These are phyloP conservation scores for Salminus brasiliensis DNA, from an alignment of 2,113 vertebrate species.

Conservation along the genomic window DNA sequence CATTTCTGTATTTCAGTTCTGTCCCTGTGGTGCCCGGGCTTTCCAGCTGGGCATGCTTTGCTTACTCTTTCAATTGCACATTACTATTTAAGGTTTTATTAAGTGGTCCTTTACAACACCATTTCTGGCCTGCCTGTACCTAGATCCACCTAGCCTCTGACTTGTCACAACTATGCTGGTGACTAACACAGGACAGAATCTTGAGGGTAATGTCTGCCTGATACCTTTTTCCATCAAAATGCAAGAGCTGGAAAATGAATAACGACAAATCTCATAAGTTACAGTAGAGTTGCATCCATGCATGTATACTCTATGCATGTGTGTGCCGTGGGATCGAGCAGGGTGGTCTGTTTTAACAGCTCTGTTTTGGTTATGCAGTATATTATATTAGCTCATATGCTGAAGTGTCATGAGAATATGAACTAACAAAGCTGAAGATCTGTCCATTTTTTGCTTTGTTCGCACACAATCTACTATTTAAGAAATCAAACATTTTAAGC, in stretches of 20 bases:
- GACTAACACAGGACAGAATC: constrained; percentile 12
- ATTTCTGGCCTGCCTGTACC: not conserved
- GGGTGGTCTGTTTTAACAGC: too few species aligned
- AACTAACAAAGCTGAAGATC: too few species aligned
- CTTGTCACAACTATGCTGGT: not conserved
- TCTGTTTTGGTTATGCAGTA: too few species aligned
- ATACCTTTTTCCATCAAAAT: constrained; percentile 13
- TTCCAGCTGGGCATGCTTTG: not conserved
- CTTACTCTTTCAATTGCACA: constrained; percentile 37
- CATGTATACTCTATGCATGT: not conserved
- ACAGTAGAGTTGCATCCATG: not conserved
- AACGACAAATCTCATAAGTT: not conserved
- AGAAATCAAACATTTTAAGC: too few species aligned
- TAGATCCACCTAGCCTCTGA: constrained; percentile 20
- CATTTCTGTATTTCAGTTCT: not conserved
- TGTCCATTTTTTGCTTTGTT: too few species aligned
- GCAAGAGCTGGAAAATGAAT: not conserved
- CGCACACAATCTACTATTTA: too few species aligned
- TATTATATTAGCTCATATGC: too few species aligned
- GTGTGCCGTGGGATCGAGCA: not conserved
- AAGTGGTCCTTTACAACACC: constrained; percentile 19
- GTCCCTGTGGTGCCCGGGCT: not conserved
- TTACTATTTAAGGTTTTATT: constrained; percentile 35
- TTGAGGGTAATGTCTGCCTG: not conserved
- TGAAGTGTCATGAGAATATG: too few species aligned